These are phyloP conservation scores for Aphodius granarius DNA, from an alignment of 2,888 invertebrate species.

Conservation along the genomic window DNA sequence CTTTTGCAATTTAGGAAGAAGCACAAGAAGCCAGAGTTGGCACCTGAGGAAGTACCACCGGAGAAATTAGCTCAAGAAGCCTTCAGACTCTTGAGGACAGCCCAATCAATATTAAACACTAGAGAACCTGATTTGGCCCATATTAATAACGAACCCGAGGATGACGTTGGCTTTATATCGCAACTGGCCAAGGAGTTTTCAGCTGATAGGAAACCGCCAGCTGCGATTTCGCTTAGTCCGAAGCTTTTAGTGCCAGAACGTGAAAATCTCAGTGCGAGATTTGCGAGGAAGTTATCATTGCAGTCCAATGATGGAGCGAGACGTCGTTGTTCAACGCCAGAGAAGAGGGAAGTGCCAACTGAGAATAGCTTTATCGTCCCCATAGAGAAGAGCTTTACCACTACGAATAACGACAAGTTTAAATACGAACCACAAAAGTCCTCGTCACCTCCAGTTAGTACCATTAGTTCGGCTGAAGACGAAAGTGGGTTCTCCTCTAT, in stretches of 20 bases:
- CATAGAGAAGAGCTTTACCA: background rate
- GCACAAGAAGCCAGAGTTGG: slow-evolving; percentile 47
- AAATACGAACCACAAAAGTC: slow-evolving; percentile 36
- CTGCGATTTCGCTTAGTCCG: slow-evolving; percentile 47
- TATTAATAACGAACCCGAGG: slow-evolving; percentile 37
- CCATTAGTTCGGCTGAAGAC: slow-evolving; percentile 63
- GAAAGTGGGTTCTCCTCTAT: slow-evolving; percentile 86
- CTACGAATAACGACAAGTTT: slow-evolving; percentile 8
- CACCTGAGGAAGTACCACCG: slow-evolving; percentile 59
- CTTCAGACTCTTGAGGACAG: slow-evolving; percentile 65
- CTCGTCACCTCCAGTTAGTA: slow-evolving; percentile 40
- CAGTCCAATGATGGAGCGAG: slow-evolving; percentile 42
- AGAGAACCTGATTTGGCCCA: slow-evolving; percentile 63
- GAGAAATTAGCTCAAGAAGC: slow-evolving; percentile 70
- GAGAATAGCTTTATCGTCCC: slow-evolving; percentile 1
- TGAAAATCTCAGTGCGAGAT: slow-evolving; percentile 44
- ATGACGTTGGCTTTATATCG: slow-evolving; percentile 48
- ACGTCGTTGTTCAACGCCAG: slow-evolving; percentile 4
- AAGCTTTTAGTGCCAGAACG: slow-evolving; percentile 46
- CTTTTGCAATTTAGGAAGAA: slow-evolving; percentile 42
- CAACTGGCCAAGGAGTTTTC: slow-evolving; percentile 52
- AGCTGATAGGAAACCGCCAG: slow-evolving; percentile 39
- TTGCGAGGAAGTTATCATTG: slow-evolving; percentile 49
- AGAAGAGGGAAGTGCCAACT: background rate
- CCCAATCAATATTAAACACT: slow-evolving; percentile 65